Evolutionary conservation across 2,797 vertebrate genomes (phyloP).

Genomic region (Peromyscus nudipes): DNA sequence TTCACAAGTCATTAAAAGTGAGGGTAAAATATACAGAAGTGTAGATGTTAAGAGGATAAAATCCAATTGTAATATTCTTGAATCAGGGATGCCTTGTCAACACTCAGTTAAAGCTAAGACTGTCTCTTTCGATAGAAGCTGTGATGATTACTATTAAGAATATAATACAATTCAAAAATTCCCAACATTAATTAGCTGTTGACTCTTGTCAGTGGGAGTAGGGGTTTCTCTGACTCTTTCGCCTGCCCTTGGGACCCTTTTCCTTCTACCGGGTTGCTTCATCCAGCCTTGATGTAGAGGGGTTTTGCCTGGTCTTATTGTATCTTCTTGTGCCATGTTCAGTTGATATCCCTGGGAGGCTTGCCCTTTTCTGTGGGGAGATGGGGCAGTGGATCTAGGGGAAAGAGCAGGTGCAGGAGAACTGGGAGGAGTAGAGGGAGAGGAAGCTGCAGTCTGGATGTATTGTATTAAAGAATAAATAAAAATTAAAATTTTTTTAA

Average conservation of each 20-base stretch:
- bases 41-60: not conserved
- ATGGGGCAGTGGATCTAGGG: not conserved
- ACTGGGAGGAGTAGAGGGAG: not conserved
- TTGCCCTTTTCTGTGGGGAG: not conserved
- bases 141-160: not conserved
- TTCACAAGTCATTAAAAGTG: not conserved
- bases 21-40: conserved; percentile 33
- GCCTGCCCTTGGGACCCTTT: not conserved
- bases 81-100: not conserved
- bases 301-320: not conserved
- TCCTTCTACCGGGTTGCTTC: too few species aligned
- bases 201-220: not conserved
- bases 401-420: not conserved
- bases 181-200: not conserved
- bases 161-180: not conserved
- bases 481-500: not conserved
- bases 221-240: not conserved
- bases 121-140: not conserved
- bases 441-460: not conserved
- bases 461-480: not conserved
- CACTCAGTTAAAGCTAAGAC: not conserved
- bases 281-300: not conserved
- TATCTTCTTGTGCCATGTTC: not conserved
- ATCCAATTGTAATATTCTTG: conserved; percentile 5
- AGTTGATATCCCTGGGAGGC: not conserved